These are phyloP conservation scores for Diplosoma virens DNA, from an alignment of 23 tunicate species.

Conservation along the genomic window DNA sequence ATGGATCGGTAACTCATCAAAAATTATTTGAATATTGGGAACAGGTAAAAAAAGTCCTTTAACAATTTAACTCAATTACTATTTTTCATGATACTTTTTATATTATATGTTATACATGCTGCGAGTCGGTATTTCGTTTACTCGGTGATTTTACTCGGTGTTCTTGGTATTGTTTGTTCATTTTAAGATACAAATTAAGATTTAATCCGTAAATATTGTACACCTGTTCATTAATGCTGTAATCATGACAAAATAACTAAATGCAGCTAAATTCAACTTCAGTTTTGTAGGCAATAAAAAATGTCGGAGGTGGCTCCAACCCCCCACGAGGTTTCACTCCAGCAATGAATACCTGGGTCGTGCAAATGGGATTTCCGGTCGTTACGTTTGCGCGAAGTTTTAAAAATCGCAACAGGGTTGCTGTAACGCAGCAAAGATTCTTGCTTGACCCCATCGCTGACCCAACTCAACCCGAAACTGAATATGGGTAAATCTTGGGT, in stretches of 20 bases:
- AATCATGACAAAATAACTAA: too few relatives aligned
- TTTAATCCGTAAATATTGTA: too few relatives aligned
- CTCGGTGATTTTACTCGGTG: too few relatives aligned
- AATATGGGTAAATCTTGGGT: slow-evolving; percentile 31
- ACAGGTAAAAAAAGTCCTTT: slow-evolving; percentile 15
- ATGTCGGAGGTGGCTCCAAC: background rate
- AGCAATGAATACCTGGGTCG: slow-evolving; percentile 66
- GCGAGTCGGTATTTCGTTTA: too few relatives aligned
- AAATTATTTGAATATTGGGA: slow-evolving; percentile 32
- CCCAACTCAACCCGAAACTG: slow-evolving; percentile 9
- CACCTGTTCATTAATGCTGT: too few relatives aligned
- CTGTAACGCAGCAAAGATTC: slow-evolving; percentile 52
- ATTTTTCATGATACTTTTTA: too few relatives aligned
- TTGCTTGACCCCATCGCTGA: slow-evolving; percentile 44
- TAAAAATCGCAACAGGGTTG: background rate
- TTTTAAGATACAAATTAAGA: too few relatives aligned
- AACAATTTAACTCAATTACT: too few relatives aligned
- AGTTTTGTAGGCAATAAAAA: slow-evolving; percentile 25
- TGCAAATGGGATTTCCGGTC: slow-evolving; percentile 79
- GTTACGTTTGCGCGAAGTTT: slow-evolving; percentile 3
- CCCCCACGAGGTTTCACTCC: slow-evolving; percentile 41
- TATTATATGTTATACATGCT: too few relatives aligned
- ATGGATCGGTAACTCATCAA: slow-evolving; percentile 23
- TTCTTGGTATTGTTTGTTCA: too few relatives aligned
- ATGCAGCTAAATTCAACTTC: too few relatives aligned